phyloP scores from a whole-genome alignment of 2,888 invertebrate genomes.

The Neoitamus cyanurus region DNA sequence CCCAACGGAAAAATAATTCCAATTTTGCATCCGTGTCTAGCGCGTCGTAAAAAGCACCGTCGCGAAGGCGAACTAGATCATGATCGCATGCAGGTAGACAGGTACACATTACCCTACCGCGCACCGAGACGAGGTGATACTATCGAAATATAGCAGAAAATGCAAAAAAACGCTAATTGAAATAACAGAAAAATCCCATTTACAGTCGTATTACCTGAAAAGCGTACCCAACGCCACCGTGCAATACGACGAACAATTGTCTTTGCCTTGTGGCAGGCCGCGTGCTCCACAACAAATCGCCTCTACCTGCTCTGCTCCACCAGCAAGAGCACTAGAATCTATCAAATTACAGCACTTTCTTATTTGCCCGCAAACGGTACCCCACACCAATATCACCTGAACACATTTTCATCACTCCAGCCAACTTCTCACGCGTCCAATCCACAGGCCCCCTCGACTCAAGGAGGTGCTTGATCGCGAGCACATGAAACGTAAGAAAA shows the following conservation, averaged over 20 bases:
- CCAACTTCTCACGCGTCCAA: neutral
- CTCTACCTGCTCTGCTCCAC: neutral
- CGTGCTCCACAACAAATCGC: neutral
- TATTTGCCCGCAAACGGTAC: neutral
- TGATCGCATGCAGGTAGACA: neutral
- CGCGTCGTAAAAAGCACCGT: neutral
- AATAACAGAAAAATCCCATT: constrained; percentile 21
- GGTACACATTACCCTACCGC: neutral
- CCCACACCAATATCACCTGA: neutral
- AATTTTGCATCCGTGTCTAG: neutral
- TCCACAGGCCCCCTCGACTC: neutral
- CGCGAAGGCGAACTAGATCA: constrained; percentile 1
- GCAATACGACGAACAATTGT: neutral
- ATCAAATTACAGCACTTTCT: constrained; percentile 36
- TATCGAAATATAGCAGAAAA: neutral
- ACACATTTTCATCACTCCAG: constrained; percentile 1
- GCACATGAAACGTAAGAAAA: neutral
- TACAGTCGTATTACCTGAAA: neutral
- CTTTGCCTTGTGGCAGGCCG: neutral
- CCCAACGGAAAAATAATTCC: neutral
- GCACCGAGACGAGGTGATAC: neutral
- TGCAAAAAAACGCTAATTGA: neutral
- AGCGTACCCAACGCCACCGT: neutral
- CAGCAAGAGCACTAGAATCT: neutral
- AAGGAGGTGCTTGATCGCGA: neutral